Evolutionary conservation across 2,888 invertebrate genomes (phyloP).

Genomic region (Phalangium opilio): DNA sequence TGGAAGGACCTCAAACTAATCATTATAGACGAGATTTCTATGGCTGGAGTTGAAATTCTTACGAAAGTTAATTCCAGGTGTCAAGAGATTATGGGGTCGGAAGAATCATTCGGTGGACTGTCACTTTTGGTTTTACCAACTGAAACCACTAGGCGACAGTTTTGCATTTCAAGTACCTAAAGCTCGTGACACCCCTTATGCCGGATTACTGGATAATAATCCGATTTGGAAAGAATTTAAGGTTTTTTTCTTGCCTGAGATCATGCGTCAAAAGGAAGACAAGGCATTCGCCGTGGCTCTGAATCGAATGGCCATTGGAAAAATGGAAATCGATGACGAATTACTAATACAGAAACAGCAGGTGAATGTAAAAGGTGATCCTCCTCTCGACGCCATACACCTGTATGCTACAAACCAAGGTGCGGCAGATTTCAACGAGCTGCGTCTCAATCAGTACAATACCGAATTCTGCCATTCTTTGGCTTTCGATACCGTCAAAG

Average conservation of each 20-base stretch:
- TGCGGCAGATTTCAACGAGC: too few relatives aligned
- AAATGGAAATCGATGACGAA: slow-evolving; percentile 7
- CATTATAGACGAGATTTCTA: slow-evolving; percentile 20
- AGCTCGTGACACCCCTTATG: background rate
- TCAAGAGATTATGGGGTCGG: slow-evolving; percentile 24
- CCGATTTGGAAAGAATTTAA: background rate
- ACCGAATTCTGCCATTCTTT: too few relatives aligned
- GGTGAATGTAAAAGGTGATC: too few relatives aligned
- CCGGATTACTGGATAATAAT: background rate
- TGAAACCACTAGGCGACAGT: slow-evolving; percentile 4
- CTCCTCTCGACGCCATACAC: too few relatives aligned
- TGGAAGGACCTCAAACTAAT: slow-evolving; percentile 9
- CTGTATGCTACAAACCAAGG: too few relatives aligned
- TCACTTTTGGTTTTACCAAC: slow-evolving; percentile 24
- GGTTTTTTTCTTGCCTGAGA: slow-evolving; percentile 12
- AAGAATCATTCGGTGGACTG: slow-evolving; percentile 25
- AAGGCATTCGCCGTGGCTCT: slow-evolving; percentile 12
- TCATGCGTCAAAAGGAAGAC: slow-evolving; percentile 18
- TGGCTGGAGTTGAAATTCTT: slow-evolving; percentile 21
- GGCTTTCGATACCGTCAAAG: too few relatives aligned
- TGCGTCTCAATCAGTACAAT: too few relatives aligned
- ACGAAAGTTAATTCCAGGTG: slow-evolving; percentile 23
- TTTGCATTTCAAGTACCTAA: background rate
- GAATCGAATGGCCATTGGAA: slow-evolving; percentile 14
- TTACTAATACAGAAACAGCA: background rate